Percentiles rank a stretch among this genome's conserved stretches.
Evolutionary conservation across 53 echinoderm and acorn worm genomes (phyloP).

Genomic region (Patiria pectinifera): DNA sequence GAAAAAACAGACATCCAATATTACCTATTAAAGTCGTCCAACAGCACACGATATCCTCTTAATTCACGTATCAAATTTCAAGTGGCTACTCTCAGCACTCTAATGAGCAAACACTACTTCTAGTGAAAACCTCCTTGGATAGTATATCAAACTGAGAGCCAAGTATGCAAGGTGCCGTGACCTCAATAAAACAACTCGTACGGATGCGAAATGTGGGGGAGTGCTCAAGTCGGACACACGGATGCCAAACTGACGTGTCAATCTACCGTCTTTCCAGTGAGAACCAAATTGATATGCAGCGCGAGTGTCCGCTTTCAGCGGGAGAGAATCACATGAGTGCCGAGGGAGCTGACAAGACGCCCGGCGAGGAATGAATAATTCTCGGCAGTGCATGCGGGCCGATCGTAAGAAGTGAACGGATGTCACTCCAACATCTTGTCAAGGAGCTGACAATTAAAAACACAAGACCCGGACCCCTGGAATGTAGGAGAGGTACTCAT

Average conservation of each 20-base stretch:
- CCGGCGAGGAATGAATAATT: not conserved
- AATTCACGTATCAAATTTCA: not conserved
- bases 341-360: not conserved
- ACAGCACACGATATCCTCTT: slow-evolving; percentile 30
- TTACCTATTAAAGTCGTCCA: not conserved
- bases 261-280: not conserved
- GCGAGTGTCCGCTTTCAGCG: not conserved
- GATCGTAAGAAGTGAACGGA: not conserved
- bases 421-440: slow-evolving; percentile 8
- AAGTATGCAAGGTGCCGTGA: not conserved
- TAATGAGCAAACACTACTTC: slow-evolving; percentile 26
- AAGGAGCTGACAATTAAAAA: not conserved
- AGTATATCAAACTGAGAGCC: not conserved
- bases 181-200: not conserved
- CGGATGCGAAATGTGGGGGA: not conserved
- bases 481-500: not conserved
- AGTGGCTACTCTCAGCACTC: not conserved
- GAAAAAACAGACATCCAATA: not conserved
- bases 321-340: not conserved
- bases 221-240: not conserved
- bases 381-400: not conserved
- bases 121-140: not conserved
- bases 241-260: not conserved
- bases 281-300: slow-evolving; percentile 11
- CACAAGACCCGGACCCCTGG: not conserved